phyloP scores from a whole-genome alignment of 2,888 invertebrate species.

The Orthonevra nobilis region DNA sequence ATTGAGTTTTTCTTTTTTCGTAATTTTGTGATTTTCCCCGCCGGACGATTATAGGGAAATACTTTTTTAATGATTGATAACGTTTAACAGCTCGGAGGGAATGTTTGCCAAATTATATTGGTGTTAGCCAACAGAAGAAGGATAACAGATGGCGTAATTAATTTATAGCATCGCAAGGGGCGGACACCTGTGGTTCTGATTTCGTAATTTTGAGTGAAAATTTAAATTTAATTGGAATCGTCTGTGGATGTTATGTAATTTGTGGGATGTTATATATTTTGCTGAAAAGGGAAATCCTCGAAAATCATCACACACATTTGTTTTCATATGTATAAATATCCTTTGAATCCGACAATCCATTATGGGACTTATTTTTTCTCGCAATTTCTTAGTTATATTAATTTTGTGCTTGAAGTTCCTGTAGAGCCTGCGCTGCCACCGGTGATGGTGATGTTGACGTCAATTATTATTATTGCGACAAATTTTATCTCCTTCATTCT shows the following conservation, averaged over 20 bases:
- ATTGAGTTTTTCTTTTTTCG: constrained; percentile 14
- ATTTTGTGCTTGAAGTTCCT: constrained; percentile 11
- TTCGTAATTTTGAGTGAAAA: constrained; percentile 28
- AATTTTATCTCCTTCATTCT: constrained; percentile 59
- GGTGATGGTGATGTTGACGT: constrained; percentile 36
- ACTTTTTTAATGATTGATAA: constrained; percentile 50
- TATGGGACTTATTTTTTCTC: not conserved
- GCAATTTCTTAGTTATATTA: constrained; percentile 34
- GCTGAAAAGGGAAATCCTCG: not conserved
- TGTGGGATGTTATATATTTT: no score
- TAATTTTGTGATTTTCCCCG: not conserved
- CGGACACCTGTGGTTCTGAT: constrained; percentile 31
- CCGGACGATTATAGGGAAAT: constrained; percentile 15
- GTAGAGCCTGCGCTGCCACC: not conserved
- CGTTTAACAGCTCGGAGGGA: constrained; percentile 13
- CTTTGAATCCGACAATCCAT: constrained; percentile 9
- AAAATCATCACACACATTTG: constrained; percentile 39
- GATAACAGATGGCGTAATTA: constrained; percentile 40
- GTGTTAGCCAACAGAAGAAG: not conserved
- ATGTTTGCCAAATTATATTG: constrained; percentile 26
- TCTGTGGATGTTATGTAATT: not conserved
- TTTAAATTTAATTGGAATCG: constrained; percentile 24
- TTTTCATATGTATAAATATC: no score
- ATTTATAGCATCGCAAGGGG: constrained; percentile 16
- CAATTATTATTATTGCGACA: constrained; percentile 68